Evolutionary conservation across 2,113 vertebrate genomes (phyloP).

Genomic region (Cryptotis parvus): DNA sequence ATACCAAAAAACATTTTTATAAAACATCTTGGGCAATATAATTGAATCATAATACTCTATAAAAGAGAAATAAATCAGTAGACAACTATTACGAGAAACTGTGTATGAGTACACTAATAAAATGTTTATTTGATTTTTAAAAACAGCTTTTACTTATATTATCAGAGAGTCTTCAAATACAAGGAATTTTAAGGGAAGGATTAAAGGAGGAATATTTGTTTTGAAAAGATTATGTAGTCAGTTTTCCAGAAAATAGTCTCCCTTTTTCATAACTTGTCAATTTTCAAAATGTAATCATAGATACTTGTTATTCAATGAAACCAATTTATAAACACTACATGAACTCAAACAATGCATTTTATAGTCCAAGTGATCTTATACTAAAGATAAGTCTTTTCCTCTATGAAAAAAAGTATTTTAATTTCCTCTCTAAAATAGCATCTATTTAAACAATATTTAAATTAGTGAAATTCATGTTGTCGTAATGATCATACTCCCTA

Average conservation of each 20-base stretch:
- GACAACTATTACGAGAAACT: not conserved
- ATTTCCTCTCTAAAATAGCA: not conserved
- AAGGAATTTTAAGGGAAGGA: not conserved
- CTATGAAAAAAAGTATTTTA: not conserved
- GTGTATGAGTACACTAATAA: not conserved
- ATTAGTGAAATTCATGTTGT: too few species aligned
- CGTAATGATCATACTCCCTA: too few species aligned
- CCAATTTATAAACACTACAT: not conserved
- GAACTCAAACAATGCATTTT: not conserved
- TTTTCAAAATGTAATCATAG: not conserved
- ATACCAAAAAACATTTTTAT: not conserved
- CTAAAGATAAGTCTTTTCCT: not conserved
- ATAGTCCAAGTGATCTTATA: not conserved
- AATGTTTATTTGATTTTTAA: slow-evolving; percentile 26
- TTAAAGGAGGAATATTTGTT: not conserved
- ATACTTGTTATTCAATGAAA: not conserved
- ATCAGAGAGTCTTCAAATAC: not conserved
- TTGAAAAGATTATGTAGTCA: not conserved
- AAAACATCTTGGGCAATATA: not conserved
- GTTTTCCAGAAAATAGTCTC: not conserved
- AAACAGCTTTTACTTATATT: not conserved
- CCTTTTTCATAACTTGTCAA: not conserved
- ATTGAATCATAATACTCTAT: not conserved
- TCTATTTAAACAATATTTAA: not conserved
- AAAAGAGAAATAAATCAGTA: slow-evolving; percentile 34